phyloP scores from a whole-genome alignment of 2,888 invertebrate genomes.

The Brachypterus glaber region DNA sequence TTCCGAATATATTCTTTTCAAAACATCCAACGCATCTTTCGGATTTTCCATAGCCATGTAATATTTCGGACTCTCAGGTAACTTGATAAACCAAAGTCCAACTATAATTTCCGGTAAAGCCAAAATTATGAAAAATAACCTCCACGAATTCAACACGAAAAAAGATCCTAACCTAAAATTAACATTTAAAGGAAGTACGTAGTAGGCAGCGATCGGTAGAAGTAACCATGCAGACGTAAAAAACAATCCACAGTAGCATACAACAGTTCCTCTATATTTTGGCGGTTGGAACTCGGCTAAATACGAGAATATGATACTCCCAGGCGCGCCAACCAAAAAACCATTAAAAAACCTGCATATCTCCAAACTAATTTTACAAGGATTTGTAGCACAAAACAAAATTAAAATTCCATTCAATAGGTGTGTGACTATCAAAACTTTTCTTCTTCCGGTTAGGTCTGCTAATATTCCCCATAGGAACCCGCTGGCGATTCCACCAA shows the following conservation, averaged over 20 bases:
- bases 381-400: slow-evolving; percentile 27
- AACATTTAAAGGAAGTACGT: slow-evolving; percentile 29
- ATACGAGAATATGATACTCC: slow-evolving; percentile 47
- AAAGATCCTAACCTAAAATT: slow-evolving; percentile 24
- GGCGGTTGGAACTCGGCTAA: slow-evolving; percentile 57
- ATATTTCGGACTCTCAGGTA: slow-evolving; percentile 77
- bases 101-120: slow-evolving; percentile 55
- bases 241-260: slow-evolving; percentile 55
- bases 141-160: slow-evolving; percentile 61
- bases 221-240: slow-evolving; percentile 55
- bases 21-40: slow-evolving; percentile 49
- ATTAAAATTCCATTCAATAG: slow-evolving; percentile 44
- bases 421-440: slow-evolving; percentile 35
- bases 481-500: slow-evolving; percentile 63
- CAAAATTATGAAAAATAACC: slow-evolving; percentile 58
- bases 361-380: slow-evolving; percentile 20
- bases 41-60: slow-evolving; percentile 52
- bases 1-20: slow-evolving; percentile 50
- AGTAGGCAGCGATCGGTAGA: slow-evolving; percentile 45
- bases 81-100: slow-evolving; percentile 44
- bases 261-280: slow-evolving; percentile 48
- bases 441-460: slow-evolving; percentile 62
- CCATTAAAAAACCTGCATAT: slow-evolving; percentile 56
- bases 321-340: slow-evolving; percentile 37
- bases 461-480: slow-evolving; percentile 74